Evolutionary conservation across 2,797 vertebrate species (phyloP).

Genomic region (Platalea minor): DNA sequence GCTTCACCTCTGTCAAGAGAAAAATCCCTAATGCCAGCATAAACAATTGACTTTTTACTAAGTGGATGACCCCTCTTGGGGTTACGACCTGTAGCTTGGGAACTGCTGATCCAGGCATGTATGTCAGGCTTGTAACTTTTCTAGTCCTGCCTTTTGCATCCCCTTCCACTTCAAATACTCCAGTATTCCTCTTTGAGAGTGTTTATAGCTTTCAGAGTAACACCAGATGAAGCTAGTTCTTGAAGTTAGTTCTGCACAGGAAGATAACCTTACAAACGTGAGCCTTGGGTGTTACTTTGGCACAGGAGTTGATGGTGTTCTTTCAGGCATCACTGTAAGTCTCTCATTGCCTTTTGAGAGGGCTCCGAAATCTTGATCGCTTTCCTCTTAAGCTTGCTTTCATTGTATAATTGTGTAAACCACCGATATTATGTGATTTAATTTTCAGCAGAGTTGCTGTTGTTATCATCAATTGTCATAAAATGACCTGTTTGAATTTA

Average conservation of each 20-base stretch:
- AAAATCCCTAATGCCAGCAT: not conserved
- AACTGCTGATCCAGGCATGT: not conserved
- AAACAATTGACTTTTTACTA: slow-evolving; percentile 3
- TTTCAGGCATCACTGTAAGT: not conserved
- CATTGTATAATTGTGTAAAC: not conserved
- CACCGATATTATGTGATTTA: not conserved
- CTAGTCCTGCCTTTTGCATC: not conserved
- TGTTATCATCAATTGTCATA: not conserved
- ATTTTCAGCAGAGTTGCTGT: not conserved
- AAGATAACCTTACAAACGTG: not conserved
- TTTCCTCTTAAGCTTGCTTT: not conserved
- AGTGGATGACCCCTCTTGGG: slow-evolving; percentile 23
- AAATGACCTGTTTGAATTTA: not conserved
- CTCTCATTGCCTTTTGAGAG: not conserved
- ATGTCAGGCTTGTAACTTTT: not conserved
- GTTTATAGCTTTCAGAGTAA: not conserved
- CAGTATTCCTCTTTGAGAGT: not conserved
- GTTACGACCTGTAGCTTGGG: not conserved
- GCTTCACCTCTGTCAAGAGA: slow-evolving; percentile 27
- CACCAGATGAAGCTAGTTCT: not conserved
- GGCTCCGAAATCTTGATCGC: not conserved
- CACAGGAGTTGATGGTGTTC: not conserved
- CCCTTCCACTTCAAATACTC: not conserved
- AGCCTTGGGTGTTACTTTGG: not conserved
- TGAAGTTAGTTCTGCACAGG: not conserved